Evolutionary conservation across 2,797 vertebrate species (phyloP).

Genomic region (Hephaestus fuliginosus): DNA sequence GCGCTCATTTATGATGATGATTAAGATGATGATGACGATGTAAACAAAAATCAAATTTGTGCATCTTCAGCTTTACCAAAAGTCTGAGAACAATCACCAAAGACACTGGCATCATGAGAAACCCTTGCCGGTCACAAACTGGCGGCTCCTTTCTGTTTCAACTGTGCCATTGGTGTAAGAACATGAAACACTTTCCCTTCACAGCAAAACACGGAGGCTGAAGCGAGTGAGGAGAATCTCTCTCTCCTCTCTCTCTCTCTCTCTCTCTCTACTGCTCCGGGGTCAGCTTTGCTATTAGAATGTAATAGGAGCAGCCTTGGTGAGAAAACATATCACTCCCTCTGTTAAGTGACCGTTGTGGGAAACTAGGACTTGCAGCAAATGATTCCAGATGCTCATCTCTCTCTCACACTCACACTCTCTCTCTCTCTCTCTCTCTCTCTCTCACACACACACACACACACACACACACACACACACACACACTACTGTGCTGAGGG

Average conservation of each 20-base stretch:
- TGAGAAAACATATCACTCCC: slow-evolving; percentile 77
- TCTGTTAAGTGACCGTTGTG: slow-evolving; percentile 77
- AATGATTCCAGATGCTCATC: slow-evolving; percentile 81
- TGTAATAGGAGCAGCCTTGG: slow-evolving; percentile 76
- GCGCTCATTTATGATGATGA: slow-evolving; percentile 37
- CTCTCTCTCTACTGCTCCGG: slow-evolving; percentile 61
- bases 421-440: neutral
- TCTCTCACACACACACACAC: neutral
- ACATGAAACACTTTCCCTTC: slow-evolving; percentile 66
- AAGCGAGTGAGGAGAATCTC: slow-evolving; percentile 44
- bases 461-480: slow-evolving; percentile 4
- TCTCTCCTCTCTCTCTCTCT: slow-evolving; percentile 55
- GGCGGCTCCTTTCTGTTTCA: slow-evolving; percentile 45
- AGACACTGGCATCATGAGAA: slow-evolving; percentile 48
- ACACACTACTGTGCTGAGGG: slow-evolving; percentile 56
- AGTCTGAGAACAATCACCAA: slow-evolving; percentile 56
- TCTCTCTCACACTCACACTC: neutral
- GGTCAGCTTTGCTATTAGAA: slow-evolving; percentile 71
- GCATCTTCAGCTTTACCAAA: slow-evolving; percentile 59
- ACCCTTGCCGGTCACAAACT: slow-evolving; percentile 50
- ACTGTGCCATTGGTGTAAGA: slow-evolving; percentile 55
- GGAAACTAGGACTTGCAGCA: slow-evolving; percentile 75
- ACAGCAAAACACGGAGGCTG: slow-evolving; percentile 58
- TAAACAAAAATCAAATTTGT: slow-evolving; percentile 72
- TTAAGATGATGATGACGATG: slow-evolving; percentile 48